These are phyloP conservation scores for Spinibarbus caldwelli DNA, from an alignment of 2,797 vertebrate species.

Conservation along the genomic window DNA sequence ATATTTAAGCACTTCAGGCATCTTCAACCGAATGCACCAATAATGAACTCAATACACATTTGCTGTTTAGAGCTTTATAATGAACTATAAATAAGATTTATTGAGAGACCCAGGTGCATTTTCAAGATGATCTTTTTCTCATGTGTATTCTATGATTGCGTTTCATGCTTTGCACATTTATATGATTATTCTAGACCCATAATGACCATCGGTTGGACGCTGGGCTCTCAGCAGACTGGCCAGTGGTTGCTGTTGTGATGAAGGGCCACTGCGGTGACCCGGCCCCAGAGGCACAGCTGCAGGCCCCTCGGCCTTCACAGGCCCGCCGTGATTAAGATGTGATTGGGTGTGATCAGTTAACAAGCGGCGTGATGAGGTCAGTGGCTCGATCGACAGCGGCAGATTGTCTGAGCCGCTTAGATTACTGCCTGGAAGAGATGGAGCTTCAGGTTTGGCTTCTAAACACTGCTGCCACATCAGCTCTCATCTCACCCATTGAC, in stretches of 20 bases:
- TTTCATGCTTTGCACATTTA: conserved; percentile 48
- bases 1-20: neutral
- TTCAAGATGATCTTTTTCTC: conserved; percentile 35
- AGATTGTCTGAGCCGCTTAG: conserved; percentile 13
- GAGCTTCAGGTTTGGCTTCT: conserved; percentile 17
- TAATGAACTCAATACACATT: neutral
- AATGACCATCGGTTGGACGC: neutral
- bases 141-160: conserved; percentile 29
- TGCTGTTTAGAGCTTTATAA: neutral
- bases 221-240: conserved; percentile 1
- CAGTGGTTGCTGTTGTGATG: conserved; percentile 39
- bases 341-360: conserved; percentile 54
- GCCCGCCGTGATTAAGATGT: conserved; percentile 41
- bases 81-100: neutral
- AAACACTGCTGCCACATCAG: conserved; percentile 33
- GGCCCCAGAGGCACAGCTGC: conserved; percentile 31
- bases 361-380: conserved; percentile 46
- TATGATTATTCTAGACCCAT: conserved; percentile 36
- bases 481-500: conserved; percentile 48
- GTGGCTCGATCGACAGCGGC: conserved; percentile 35
- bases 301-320: conserved; percentile 12
- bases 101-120: conserved; percentile 18
- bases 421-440: neutral
- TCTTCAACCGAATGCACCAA: neutral
- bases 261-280: conserved; percentile 35